Evolutionary conservation across 2,888 invertebrate genomes (phyloP).

Genomic region (Halocaridina rubra): DNA sequence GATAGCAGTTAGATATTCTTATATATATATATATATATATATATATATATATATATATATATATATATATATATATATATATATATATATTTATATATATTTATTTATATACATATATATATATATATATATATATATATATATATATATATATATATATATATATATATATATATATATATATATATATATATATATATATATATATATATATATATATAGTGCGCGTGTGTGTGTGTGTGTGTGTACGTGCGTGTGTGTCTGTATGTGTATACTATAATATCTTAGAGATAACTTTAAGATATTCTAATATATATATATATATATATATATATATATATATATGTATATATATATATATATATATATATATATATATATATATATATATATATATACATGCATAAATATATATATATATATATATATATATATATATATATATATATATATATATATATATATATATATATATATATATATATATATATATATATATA

Average conservation of each 20-base stretch:
- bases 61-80: background rate
- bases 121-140: background rate
- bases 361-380: background rate
- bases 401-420: background rate
- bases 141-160: conserved; percentile 11
- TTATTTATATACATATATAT: background rate
- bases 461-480: conserved; percentile 8
- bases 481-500: conserved; percentile 8
- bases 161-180: conserved; percentile 13
- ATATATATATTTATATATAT: background rate
- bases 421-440: conserved; percentile 5
- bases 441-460: conserved; percentile 8
- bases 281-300: background rate
- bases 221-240: background rate
- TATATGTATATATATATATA: background rate
- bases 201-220: background rate
- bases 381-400: conserved; percentile 4
- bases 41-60: background rate
- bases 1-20: too few relatives aligned
- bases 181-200: background rate
- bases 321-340: background rate
- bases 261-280: background rate
- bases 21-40: too few relatives aligned
- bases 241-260: background rate
- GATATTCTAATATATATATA: background rate